phyloP scores from a whole-genome alignment of 1,140 invertebrate species.

The Zaprionus africanus region DNA sequence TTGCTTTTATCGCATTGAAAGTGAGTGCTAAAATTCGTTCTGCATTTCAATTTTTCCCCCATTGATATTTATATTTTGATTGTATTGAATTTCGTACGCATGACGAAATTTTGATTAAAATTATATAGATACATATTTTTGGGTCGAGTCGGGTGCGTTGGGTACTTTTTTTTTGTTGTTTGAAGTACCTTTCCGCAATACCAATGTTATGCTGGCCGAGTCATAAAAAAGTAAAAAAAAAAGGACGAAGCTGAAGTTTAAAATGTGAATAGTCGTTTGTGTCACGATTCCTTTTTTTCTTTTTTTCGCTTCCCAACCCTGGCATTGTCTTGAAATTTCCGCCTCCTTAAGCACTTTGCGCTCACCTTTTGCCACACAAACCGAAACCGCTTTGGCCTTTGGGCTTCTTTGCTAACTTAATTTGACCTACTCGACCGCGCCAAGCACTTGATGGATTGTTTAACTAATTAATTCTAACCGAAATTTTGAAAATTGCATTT shows the following conservation, averaged over 20 bases:
- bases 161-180: neutral
- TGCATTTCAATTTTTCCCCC: conserved; percentile 1
- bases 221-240: neutral
- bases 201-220: no score
- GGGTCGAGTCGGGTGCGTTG: neutral
- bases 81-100: conserved; percentile 51
- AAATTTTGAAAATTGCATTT: conserved; percentile 62
- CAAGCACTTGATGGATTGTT: conserved; percentile 64
- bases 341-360: conserved; percentile 23
- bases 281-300: neutral
- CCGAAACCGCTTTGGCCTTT: conserved; percentile 6
- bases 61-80: conserved; percentile 25
- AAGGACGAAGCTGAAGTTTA: conserved; percentile 5
- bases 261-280: conserved; percentile 25
- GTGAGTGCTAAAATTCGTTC: neutral
- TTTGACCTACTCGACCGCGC: conserved; percentile 37
- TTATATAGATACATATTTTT: conserved; percentile 29
- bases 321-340: conserved; percentile 20
- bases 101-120: conserved; percentile 68
- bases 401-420: conserved; percentile 41
- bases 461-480: conserved; percentile 65
- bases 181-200: neutral
- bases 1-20: neutral
- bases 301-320: neutral
- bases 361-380: conserved; percentile 37